A percentile compares a stretch with the other conserved stretches of the same genome.
Evolutionary conservation across 35 echinoderm and acorn worm species (phyloP).

Genomic region (Apostichopus japonicus): DNA sequence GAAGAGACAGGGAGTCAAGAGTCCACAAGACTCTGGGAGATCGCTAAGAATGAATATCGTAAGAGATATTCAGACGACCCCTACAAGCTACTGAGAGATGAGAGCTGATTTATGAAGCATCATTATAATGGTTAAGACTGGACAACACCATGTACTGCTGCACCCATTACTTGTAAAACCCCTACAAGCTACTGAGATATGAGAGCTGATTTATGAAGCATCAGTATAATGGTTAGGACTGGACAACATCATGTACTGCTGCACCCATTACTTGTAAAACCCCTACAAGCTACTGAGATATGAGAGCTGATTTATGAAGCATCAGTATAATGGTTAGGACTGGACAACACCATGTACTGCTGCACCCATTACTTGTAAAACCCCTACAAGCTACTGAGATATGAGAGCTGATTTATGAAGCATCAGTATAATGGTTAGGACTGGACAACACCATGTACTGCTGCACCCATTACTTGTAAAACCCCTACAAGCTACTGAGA

Average conservation of each 20-base stretch:
- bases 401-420: not conserved
- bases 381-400: slow-evolving; percentile 57
- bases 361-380: not conserved
- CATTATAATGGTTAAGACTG: too few species aligned
- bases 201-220: not conserved
- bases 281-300: slow-evolving; percentile 58
- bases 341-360: too few species aligned
- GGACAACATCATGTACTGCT: too few species aligned
- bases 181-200: slow-evolving; percentile 55
- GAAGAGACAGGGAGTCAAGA: slow-evolving; percentile 72
- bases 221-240: too few species aligned
- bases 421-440: too few species aligned
- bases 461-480: too few species aligned
- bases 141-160: too few species aligned
- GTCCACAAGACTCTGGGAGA: slow-evolving; percentile 56
- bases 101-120: not conserved
- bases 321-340: too few species aligned
- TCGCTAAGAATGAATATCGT: slow-evolving; percentile 73
- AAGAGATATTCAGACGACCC: slow-evolving; percentile 73
- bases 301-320: not conserved
- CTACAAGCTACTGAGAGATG: slow-evolving; percentile 55
- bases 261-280: not conserved
- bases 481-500: slow-evolving; percentile 63
- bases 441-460: too few species aligned
- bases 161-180: not conserved